These are phyloP conservation scores for Formica exsecta DNA, from an alignment of 1,140 invertebrate genomes.

Conservation along the genomic window DNA sequence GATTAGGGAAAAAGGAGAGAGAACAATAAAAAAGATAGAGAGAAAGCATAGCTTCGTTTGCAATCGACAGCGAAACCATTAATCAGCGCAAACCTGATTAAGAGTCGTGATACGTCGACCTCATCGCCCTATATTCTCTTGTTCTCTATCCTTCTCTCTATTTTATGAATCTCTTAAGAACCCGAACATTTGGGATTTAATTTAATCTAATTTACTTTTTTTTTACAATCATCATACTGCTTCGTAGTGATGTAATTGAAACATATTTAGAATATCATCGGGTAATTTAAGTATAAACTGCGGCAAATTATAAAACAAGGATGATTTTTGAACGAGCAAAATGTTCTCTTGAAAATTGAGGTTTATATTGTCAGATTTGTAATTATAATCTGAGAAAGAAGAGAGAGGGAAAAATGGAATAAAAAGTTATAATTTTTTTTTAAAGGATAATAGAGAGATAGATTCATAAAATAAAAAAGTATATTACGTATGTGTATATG, in stretches of 20 bases:
- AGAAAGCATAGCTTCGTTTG: constrained; percentile 9
- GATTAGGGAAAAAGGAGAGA: not conserved
- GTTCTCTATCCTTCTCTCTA: not conserved
- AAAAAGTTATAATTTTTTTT: too few relatives aligned
- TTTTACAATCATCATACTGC: not conserved
- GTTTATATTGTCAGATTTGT: not conserved
- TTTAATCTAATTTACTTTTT: constrained; percentile 37
- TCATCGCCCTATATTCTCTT: not conserved
- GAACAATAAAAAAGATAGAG: not conserved
- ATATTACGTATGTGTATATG: too few relatives aligned
- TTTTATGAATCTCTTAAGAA: not conserved
- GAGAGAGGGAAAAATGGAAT: too few relatives aligned
- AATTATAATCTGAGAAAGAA: too few relatives aligned
- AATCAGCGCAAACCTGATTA: constrained; percentile 66
- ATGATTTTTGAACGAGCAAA: not conserved
- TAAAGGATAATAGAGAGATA: too few relatives aligned
- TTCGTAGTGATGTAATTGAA: constrained; percentile 11
- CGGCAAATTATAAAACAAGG: constrained; percentile 1
- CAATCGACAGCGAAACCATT: constrained; percentile 57
- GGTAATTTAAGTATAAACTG: not conserved
- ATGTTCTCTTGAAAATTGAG: not conserved
- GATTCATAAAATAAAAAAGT: not conserved
- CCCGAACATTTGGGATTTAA: constrained; percentile 38
- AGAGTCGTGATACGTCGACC: constrained; percentile 53
- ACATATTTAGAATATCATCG: not conserved